Percentiles rank a stretch among this genome's conserved stretches.
Conservation (phyloP, 1,140 invertebrate genomes). For the Euborellia annulipes region DNA sequence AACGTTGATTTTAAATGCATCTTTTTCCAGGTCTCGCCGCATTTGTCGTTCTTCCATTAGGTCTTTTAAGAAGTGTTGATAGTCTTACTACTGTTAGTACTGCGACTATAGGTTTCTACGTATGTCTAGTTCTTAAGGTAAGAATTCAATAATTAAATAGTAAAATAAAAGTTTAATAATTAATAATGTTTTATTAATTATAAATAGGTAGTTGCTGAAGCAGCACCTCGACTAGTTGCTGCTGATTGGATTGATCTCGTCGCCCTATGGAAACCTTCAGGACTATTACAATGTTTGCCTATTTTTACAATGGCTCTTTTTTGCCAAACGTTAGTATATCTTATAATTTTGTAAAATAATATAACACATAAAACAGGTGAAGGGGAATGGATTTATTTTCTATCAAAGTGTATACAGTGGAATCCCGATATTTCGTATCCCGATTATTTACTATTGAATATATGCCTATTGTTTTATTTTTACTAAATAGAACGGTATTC, state of each 20-base stretch:
- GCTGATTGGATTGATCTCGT: slow-evolving; percentile 61
- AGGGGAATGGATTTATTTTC: no score
- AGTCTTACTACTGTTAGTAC: slow-evolving; percentile 76
- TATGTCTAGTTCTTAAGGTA: slow-evolving; percentile 76
- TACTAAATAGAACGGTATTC: no score
- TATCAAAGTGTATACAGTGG: no score
- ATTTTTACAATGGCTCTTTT: slow-evolving; percentile 91
- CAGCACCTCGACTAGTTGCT: slow-evolving; percentile 49
- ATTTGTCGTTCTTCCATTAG: slow-evolving; percentile 78
- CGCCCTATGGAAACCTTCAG: slow-evolving; percentile 67
- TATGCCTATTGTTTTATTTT: no score
- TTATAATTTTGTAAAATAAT: no score
- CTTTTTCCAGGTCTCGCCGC: slow-evolving; percentile 44
- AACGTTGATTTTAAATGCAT: no score
- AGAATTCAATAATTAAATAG: slow-evolving; percentile 15
- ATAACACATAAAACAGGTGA: no score
- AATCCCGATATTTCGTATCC: no score
- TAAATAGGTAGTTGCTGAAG: slow-evolving; percentile 54
- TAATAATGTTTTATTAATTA: slow-evolving; percentile 4
- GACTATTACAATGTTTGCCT: slow-evolving; percentile 77
- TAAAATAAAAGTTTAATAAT: no score
- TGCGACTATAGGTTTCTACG: slow-evolving; percentile 80
- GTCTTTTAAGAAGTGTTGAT: slow-evolving; percentile 78
- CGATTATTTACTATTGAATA: no score
- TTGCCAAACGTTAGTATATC: slow-evolving; percentile 80